Evolutionary conservation across 2,888 invertebrate genomes (phyloP).

Genomic region (Thymelicus lineola): DNA sequence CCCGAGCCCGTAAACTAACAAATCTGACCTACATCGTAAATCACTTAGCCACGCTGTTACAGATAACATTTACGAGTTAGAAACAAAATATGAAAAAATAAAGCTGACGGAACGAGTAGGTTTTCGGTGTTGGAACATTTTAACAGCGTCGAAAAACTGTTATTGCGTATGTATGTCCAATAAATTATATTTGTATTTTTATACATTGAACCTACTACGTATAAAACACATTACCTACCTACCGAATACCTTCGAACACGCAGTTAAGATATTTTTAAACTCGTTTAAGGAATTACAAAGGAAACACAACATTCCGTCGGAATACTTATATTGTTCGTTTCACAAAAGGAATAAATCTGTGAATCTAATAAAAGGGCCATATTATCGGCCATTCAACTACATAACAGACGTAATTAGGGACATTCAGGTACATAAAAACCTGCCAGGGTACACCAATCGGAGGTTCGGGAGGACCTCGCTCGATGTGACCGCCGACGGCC

Average conservation of each 20-base stretch:
- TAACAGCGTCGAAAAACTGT: slow-evolving; percentile 25
- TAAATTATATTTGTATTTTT: slow-evolving; percentile 28
- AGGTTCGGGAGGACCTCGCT: slow-evolving; percentile 56
- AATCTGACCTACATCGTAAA: slow-evolving; percentile 83
- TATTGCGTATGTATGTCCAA: slow-evolving; percentile 25
- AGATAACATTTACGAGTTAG: slow-evolving; percentile 78
- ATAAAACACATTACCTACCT: slow-evolving; percentile 6
- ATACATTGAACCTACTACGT: slow-evolving; percentile 2
- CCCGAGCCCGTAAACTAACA: slow-evolving; percentile 78
- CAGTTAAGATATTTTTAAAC: slow-evolving; percentile 2
- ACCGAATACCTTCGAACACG: slow-evolving; percentile 2
- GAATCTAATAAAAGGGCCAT: slow-evolving; percentile 53
- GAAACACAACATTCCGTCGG: slow-evolving; percentile 46
- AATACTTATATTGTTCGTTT: slow-evolving; percentile 45
- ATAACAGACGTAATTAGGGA: slow-evolving; percentile 71
- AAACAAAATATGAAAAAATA: slow-evolving; percentile 65
- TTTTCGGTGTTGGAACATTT: slow-evolving; percentile 36
- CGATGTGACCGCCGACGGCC: slow-evolving; percentile 71
- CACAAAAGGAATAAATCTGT: slow-evolving; percentile 55
- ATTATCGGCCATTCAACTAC: slow-evolving; percentile 59
- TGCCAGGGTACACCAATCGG: slow-evolving; percentile 67
- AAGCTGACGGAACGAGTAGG: slow-evolving; percentile 32
- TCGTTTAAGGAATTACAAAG: background rate
- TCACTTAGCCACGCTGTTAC: slow-evolving; percentile 81
- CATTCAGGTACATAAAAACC: slow-evolving; percentile 62